Percentiles rank a stretch among this genome's conserved stretches.
Conservation (phyloP, 2,113 vertebrate genomes). For the Naja naja region DNA sequence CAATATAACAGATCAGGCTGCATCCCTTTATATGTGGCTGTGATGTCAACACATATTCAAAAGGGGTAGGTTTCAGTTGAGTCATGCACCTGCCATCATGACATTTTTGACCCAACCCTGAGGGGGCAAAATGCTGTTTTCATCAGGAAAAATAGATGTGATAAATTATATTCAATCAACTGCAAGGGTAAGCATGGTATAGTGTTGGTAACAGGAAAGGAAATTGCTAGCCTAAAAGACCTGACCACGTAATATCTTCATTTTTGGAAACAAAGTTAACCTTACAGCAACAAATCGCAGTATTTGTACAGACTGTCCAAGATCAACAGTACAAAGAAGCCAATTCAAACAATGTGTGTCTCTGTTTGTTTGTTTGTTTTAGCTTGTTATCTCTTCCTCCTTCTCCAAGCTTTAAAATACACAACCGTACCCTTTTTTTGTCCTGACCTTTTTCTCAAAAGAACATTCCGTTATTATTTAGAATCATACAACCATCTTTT, state of each 20-base stretch:
- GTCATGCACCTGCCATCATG: not conserved
- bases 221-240: not conserved
- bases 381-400: not conserved
- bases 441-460: not conserved
- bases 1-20: not conserved
- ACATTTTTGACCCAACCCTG: not conserved
- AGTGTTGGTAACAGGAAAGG: not conserved
- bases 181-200: not conserved
- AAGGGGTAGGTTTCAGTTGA: not conserved
- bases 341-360: not conserved
- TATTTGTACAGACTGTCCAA: not conserved
- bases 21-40: not conserved
- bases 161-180: not conserved
- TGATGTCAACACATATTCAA: not conserved
- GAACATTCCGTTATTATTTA: not conserved
- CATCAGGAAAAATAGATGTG: not conserved
- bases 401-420: not conserved
- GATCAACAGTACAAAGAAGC: not conserved
- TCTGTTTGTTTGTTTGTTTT: not conserved
- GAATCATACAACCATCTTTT: not conserved
- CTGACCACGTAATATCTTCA: not conserved
- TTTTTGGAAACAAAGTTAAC: not conserved
- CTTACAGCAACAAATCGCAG: not conserved
- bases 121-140: not conserved
- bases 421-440: not conserved